Percentiles rank a stretch among this genome's conserved stretches.
phyloP scores from a whole-genome alignment of 2,113 vertebrate genomes.

The Drymodes brunneopygia region DNA sequence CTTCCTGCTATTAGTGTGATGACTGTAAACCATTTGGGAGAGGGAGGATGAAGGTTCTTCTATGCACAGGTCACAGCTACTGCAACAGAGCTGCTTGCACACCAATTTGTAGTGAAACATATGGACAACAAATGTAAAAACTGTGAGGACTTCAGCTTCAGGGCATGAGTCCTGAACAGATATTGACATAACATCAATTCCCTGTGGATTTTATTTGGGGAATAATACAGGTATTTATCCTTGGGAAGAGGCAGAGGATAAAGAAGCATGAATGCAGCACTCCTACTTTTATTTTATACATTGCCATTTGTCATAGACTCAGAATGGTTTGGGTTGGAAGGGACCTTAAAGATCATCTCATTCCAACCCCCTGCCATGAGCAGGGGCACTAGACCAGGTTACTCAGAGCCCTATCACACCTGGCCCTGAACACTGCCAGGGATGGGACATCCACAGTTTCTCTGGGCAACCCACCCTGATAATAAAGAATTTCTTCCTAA shows the following conservation, averaged over 20 bases:
- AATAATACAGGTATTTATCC: neutral
- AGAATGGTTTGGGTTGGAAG: neutral
- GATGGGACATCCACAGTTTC: neutral
- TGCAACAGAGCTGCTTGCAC: neutral
- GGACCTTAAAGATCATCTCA: neutral
- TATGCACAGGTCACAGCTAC: neutral
- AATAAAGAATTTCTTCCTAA: neutral
- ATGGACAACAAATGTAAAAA: neutral
- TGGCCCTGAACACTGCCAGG: neutral
- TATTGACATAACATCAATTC: neutral
- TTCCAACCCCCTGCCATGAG: neutral
- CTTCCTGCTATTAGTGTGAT: neutral
- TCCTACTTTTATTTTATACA: rapidly evolving
- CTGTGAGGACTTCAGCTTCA: neutral
- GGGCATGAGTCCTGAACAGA: neutral
- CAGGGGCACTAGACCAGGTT: neutral
- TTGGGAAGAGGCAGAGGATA: neutral
- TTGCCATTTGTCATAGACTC: neutral
- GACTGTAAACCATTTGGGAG: neutral
- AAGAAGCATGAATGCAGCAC: neutral
- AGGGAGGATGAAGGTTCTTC: neutral
- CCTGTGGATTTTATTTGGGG: neutral
- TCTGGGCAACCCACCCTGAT: neutral
- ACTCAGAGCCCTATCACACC: neutral
- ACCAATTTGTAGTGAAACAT: neutral